Conservation (phyloP, 2,888 invertebrate species). For the Apamea crenata region DNA sequence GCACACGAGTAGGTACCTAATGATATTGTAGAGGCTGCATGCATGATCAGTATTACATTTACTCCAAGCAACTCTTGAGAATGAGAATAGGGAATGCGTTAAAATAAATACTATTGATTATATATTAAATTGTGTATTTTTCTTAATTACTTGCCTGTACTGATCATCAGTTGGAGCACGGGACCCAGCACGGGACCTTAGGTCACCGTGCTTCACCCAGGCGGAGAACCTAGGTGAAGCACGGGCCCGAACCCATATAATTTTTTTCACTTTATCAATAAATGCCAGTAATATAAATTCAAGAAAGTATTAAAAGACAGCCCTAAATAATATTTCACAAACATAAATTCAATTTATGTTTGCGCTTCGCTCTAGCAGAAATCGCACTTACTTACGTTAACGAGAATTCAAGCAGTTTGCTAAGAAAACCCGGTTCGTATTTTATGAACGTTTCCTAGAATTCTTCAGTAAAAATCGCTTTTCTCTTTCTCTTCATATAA, state of each 20-base stretch:
- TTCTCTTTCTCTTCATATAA: too few relatives aligned
- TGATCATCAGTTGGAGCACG: too few relatives aligned
- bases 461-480: too few relatives aligned
- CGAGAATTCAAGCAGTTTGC: neutral
- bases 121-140: too few relatives aligned
- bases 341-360: neutral
- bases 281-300: neutral
- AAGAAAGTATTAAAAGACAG: neutral
- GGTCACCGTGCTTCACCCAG: too few relatives aligned
- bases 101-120: too few relatives aligned
- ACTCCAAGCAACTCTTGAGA: too few relatives aligned
- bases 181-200: too few relatives aligned
- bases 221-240: too few relatives aligned
- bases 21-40: conserved; percentile 5
- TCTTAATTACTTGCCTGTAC: too few relatives aligned
- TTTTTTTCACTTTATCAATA: neutral
- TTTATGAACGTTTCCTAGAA: too few relatives aligned
- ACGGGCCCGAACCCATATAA: neutral
- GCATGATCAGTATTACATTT: neutral
- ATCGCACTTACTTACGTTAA: neutral
- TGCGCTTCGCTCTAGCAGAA: neutral
- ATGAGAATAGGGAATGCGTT: neutral
- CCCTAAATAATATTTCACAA: neutral
- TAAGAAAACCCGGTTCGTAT: neutral
- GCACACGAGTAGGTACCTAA: conserved; percentile 29